Percentiles rank a stretch among this genome's conserved stretches.
These are phyloP conservation scores for Thalassophryne amazonica DNA, from an alignment of 2,797 vertebrate species.

Conservation along the genomic window DNA sequence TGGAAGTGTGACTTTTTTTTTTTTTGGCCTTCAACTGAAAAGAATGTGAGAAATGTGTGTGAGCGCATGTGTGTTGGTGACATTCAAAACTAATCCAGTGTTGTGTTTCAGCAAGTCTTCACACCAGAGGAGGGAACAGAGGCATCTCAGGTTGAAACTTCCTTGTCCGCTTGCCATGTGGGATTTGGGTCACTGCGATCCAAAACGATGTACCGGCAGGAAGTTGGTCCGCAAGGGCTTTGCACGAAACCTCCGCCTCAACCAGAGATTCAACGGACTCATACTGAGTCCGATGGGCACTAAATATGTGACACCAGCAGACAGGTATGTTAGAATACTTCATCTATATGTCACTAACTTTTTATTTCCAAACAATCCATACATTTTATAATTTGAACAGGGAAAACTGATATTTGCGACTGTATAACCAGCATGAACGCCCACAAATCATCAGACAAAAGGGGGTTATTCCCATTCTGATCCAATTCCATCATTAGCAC, in stretches of 20 bases:
- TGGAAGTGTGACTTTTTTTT: too few relatives aligned
- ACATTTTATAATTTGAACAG: not conserved
- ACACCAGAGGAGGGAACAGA: slow-evolving; percentile 60
- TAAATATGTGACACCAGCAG: slow-evolving; percentile 85
- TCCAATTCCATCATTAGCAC: too few relatives aligned
- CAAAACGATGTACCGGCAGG: slow-evolving; percentile 91
- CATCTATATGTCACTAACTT: not conserved
- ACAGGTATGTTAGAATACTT: slow-evolving; percentile 80
- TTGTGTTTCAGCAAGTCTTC: slow-evolving; percentile 73
- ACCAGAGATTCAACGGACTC: slow-evolving; percentile 89
- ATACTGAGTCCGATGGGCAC: slow-evolving; percentile 90
- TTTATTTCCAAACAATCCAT: not conserved
- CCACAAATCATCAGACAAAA: too few relatives aligned
- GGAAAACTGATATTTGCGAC: too few relatives aligned
- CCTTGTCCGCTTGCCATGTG: slow-evolving; percentile 93
- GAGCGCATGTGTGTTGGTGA: not conserved
- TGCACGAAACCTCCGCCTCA: slow-evolving; percentile 84
- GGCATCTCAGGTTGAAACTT: slow-evolving; percentile 53
- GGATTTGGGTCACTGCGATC: slow-evolving; percentile 97
- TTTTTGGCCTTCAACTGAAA: too few relatives aligned
- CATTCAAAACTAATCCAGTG: not conserved
- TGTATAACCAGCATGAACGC: too few relatives aligned
- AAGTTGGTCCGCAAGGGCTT: slow-evolving; percentile 90
- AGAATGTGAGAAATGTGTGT: too few relatives aligned
- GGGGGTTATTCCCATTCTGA: too few relatives aligned